phyloP scores from a whole-genome alignment of 2,113 vertebrate genomes.

The Craseonycteris thonglongyai region DNA sequence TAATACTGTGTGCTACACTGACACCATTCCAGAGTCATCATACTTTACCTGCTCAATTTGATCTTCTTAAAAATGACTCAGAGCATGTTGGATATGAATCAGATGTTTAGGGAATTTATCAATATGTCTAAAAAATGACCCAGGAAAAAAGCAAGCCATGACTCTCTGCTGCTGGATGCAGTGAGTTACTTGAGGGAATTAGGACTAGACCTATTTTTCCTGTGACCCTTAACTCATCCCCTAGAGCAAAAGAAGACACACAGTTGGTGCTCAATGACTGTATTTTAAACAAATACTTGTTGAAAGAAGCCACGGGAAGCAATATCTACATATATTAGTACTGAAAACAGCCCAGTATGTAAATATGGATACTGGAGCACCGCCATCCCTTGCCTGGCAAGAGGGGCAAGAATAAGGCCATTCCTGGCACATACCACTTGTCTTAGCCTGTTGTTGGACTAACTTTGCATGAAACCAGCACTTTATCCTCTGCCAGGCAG shows the following conservation, averaged over 20 bases:
- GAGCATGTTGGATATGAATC: not conserved
- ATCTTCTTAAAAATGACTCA: slow-evolving; percentile 29
- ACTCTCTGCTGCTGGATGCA: not conserved
- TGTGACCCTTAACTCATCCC: not conserved
- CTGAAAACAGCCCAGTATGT: not conserved
- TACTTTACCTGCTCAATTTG: slow-evolving; percentile 25
- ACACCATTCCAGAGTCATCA: not conserved
- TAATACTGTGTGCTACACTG: slow-evolving; percentile 16
- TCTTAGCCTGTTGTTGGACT: slow-evolving; percentile 52
- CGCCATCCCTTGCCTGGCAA: not conserved
- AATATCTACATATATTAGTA: not conserved
- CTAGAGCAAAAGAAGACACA: not conserved
- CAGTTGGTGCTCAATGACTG: not conserved
- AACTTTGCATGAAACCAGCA: slow-evolving; percentile 47
- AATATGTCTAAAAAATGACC: not conserved
- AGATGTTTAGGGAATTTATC: not conserved
- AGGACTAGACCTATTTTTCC: not conserved
- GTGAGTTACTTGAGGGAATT: not conserved
- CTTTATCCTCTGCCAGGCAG: slow-evolving; percentile 48
- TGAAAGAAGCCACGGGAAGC: not conserved
- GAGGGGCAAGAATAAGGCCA: slow-evolving; percentile 10
- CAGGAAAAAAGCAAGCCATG: not conserved
- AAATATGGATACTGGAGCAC: not conserved
- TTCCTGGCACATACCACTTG: slow-evolving; percentile 22
- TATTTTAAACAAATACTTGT: not conserved